Evolutionary conservation across 2,113 vertebrate genomes (phyloP).

Genomic region (Leptobrachium ailaonicum): DNA sequence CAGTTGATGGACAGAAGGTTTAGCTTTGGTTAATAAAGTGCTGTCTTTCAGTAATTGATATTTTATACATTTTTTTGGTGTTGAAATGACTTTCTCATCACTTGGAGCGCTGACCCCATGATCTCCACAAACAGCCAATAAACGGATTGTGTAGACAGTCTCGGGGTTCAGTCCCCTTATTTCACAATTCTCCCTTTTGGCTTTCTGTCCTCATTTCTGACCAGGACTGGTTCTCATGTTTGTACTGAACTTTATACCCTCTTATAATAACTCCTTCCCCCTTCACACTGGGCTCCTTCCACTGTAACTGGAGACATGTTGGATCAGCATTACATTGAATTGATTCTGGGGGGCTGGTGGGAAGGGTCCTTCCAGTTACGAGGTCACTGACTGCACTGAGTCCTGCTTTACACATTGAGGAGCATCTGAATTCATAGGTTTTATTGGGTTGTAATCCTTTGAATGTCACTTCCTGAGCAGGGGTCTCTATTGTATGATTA

Average conservation of each 20-base stretch:
- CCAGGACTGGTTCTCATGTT: neutral
- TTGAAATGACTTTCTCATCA: neutral
- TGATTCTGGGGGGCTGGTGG: constrained; percentile 11
- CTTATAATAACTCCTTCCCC: neutral
- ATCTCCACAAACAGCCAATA: neutral
- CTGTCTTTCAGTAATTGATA: neutral
- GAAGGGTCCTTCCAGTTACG: neutral
- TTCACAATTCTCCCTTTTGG: neutral
- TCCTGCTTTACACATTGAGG: neutral
- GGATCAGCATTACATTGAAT: neutral
- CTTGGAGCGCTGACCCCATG: neutral
- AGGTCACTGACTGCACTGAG: neutral
- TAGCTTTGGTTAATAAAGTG: too few species aligned
- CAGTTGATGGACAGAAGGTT: neutral
- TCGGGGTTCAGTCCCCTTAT: neutral
- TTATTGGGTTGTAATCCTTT: neutral
- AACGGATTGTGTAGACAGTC: neutral
- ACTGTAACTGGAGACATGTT: neutral
- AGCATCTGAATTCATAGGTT: constrained; percentile 17
- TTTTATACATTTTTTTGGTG: too few species aligned
- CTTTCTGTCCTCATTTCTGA: too few species aligned
- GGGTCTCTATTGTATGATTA: neutral
- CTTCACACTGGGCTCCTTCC: neutral
- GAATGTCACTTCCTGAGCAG: neutral
- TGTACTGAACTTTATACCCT: neutral